Evolutionary conservation across 2,888 invertebrate genomes (phyloP).

Genomic region (Cheilosia soror): DNA sequence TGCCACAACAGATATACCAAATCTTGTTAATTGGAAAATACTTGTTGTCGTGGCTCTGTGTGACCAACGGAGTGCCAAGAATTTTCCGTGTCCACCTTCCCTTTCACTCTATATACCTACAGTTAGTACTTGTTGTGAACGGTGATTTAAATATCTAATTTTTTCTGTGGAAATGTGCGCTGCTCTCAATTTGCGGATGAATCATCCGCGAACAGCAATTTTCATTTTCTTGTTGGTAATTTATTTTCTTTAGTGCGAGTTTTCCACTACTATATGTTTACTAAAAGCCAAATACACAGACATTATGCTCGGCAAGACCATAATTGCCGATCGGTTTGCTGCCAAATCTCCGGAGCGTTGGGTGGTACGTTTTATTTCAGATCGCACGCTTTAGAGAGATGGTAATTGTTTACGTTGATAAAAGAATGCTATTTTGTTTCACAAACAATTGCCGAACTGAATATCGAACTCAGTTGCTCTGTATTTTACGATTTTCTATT

Average conservation of each 20-base stretch:
- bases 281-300: constrained; percentile 5
- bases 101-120: background rate
- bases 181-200: constrained; percentile 43
- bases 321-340: constrained; percentile 22
- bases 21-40: constrained; percentile 72
- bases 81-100: constrained; percentile 45
- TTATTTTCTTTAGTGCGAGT: constrained; percentile 21
- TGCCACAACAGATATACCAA: constrained; percentile 50
- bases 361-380: constrained; percentile 29
- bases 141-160: constrained; percentile 9
- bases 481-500: too few species aligned
- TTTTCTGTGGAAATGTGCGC: constrained; percentile 29
- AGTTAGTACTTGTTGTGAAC: constrained; percentile 14
- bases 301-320: constrained; percentile 20
- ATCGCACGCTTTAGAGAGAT: constrained; percentile 38
- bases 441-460: too few species aligned
- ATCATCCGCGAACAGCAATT: constrained; percentile 21
- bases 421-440: too few species aligned
- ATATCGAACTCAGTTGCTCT: too few species aligned
- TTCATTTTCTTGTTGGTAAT: constrained; percentile 14
- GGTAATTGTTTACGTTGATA: constrained; percentile 20
- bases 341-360: constrained; percentile 1
- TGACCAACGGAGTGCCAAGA: constrained; percentile 54
- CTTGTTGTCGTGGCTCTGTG: constrained; percentile 54
- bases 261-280: constrained; percentile 31